A percentile compares a stretch with the other conserved stretches of the same genome.
phyloP scores from a whole-genome alignment of 2,113 vertebrate species.

The Pluvianellus socialis region DNA sequence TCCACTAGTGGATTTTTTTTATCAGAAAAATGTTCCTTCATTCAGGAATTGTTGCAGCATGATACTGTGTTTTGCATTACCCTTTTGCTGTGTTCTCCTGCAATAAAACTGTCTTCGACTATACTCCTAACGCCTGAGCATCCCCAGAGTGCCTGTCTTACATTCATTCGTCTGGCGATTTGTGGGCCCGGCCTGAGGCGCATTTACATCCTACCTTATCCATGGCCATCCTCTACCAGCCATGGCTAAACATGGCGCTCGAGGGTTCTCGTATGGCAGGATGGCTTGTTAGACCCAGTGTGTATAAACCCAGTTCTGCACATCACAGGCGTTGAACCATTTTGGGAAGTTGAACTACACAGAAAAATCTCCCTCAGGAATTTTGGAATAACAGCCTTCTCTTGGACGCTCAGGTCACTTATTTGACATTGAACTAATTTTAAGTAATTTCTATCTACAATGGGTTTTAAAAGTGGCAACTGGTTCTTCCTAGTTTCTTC shows the following conservation, averaged over 20 bases:
- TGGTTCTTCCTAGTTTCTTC: background rate
- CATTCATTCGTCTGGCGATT: background rate
- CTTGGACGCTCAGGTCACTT: background rate
- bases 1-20: background rate
- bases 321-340: accelerated
- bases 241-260: background rate
- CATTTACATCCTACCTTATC: background rate
- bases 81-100: background rate
- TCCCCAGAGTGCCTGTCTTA: background rate
- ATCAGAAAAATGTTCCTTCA: background rate
- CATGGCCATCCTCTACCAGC: background rate
- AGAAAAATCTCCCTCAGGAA: background rate
- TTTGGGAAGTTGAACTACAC: background rate
- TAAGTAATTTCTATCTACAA: background rate
- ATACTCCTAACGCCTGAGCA: background rate
- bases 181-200: background rate
- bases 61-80: background rate
- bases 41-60: background rate
- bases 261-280: background rate
- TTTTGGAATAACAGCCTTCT: background rate
- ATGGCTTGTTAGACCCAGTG: background rate
- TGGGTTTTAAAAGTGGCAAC: background rate
- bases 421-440: background rate
- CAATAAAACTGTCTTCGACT: background rate
- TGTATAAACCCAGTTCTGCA: background rate